Base-by-base conservation (phyloP, 2,888 invertebrate genomes). In the Graphium colonna region DNA sequence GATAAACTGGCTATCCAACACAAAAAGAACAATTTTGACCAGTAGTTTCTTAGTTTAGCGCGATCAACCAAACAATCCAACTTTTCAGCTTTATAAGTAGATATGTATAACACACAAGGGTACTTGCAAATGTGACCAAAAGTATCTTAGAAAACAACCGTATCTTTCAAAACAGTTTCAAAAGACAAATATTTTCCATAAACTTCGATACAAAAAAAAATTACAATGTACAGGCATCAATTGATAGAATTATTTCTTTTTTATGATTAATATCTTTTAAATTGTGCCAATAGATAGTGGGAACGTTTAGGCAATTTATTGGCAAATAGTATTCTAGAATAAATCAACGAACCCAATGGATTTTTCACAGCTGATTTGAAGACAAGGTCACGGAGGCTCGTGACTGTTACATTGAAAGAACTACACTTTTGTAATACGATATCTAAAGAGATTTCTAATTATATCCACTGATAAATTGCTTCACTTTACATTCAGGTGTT, bases 331-430 rank as follows among this genome's bases (percentile, higher is more conserved):
- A 31, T 18, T 13, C 12, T 36, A 41, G 36, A 41, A 33, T 52
- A 52, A 62, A 52, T 42, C 44, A 52, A 51, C 39, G 45, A 50
- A 46, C 58, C 59, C 61, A 49, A 58, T 66, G 58, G 63, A 67
- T 60, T 64, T 59, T 66, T 68, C 67, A 52, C 52, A 47, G 42
- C 21, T 64, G 56, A 67, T 54, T 31, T 44, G 52, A 51, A 54
- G 46, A 51, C 77, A 79, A 82, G 79, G 78, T 66, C 74, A 61
- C 48, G 58, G 63, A 65, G 68, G 65, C 69, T 75, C 73, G 74
- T 73, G 72, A 75, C 75, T 64, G 62, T 45, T 51, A 65, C 60
- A 65, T 69, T 76, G 69, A 75, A 78, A 79, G 79, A 68, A 64
- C 64, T 69, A 61, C 56, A 67, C 62, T 80, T 76, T 69, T 64